Evolutionary conservation across 1,140 invertebrate genomes (phyloP), one percentile per base, ranked within the genome.

Genomic region (Habropoda laboriosa): DNA sequence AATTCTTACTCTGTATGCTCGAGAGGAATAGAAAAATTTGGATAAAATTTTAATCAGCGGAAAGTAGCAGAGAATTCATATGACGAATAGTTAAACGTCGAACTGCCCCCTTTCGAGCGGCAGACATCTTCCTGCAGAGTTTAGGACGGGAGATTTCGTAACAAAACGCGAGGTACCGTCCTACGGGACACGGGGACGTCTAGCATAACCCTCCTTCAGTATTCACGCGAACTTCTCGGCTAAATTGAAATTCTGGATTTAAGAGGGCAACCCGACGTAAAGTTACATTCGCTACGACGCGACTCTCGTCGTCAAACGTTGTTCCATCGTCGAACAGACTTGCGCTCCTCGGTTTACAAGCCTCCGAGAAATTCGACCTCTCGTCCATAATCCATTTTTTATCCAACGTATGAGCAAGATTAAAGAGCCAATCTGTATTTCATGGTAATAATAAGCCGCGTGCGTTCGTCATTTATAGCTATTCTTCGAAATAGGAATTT

Each of bases 181-280:
- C 40, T n/a, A 30, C 24, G 35, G 21, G n/a, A 45, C 24, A 60
- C 57, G 30, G n/a, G n/a, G 16, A 40, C 24, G 70, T 49, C 70
- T 57, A 18, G 24, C 63, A 66, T 61, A 61, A 73, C 42, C 42
- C 57, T 32, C 7, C 45, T 61, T 49, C 57, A 8, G 71, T 61
- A 73, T 73, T 73, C 55, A 12, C 55, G 8, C 42, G 42, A 61
- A 49, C 71, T 73, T 73, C 57, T 21, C n/a, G 32, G 42, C 32
- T 61, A 73, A 73, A 73, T 73, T 73, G 71, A 73, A 73, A 73
- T 61, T 73, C 57, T 49, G 57, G 30, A 61, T 73, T 73, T 61
- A 73, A 73, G 71, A 57, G 24, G 27, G 51, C 3, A 27, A 53
- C 32, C 27, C n/a, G 21, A 32, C 71, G 57, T 27, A 38, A 49